Evolutionary conservation across 2,797 vertebrate genomes (phyloP).

Genomic region (Xiphophorus birchmanni): DNA sequence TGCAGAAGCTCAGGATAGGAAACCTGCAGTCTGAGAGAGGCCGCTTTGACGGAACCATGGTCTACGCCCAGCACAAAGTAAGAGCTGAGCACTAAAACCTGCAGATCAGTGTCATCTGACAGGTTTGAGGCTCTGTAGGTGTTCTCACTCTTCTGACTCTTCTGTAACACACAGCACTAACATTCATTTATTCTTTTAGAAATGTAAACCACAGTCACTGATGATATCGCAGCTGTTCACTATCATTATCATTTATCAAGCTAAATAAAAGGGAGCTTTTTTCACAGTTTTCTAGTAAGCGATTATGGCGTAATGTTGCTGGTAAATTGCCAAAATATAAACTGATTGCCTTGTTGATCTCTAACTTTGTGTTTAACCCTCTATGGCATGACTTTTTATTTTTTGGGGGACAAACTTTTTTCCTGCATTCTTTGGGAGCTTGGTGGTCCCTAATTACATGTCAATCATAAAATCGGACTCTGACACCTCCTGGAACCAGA

Average conservation of each 20-base stretch:
- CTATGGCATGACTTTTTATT: too few relatives aligned
- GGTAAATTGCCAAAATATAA: not conserved
- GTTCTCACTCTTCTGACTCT: not conserved
- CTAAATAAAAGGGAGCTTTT: not conserved
- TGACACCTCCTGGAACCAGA: too few relatives aligned
- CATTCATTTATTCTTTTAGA: not conserved
- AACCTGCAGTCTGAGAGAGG: conserved; percentile 83
- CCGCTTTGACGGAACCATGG: conserved; percentile 82
- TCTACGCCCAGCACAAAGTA: conserved; percentile 86
- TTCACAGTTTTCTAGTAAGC: not conserved
- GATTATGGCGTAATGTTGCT: not conserved
- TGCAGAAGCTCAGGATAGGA: conserved; percentile 83
- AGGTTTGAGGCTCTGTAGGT: not conserved
- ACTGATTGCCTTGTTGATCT: not conserved
- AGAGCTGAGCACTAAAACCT: conserved; percentile 2
- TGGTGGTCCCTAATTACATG: too few relatives aligned
- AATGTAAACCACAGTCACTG: not conserved
- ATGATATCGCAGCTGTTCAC: not conserved
- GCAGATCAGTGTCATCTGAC: not conserved
- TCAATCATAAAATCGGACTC: too few relatives aligned
- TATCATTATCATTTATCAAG: not conserved
- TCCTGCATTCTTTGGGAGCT: too few relatives aligned
- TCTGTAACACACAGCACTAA: not conserved
- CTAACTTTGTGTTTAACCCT: not conserved
- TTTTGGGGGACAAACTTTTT: too few relatives aligned